These are phyloP conservation scores for Pollenia amentaria DNA, from an alignment of 2,888 invertebrate genomes.

Conservation along the genomic window DNA sequence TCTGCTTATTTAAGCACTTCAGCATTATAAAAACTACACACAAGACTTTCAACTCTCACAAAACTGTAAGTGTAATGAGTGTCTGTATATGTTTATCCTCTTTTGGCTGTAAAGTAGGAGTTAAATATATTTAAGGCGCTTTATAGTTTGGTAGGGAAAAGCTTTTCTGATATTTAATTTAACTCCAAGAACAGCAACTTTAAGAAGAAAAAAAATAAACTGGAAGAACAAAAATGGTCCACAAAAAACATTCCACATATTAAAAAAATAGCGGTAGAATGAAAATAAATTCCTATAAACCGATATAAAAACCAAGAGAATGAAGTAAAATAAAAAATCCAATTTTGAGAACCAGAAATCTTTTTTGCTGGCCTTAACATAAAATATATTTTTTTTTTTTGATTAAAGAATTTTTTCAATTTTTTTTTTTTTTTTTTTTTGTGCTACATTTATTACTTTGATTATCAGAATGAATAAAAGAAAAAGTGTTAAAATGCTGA, in stretches of 20 bases:
- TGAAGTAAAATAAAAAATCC: neutral
- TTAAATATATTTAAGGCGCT: neutral
- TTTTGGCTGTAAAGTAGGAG: neutral
- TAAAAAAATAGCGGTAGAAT: neutral
- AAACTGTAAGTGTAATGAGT: neutral
- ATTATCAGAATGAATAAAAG: too few species aligned
- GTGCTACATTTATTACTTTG: neutral
- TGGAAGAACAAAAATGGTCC: conserved; percentile 4
- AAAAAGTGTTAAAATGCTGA: too few species aligned
- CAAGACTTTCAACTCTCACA: neutral
- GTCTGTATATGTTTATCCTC: neutral
- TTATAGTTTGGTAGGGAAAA: neutral
- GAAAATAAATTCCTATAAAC: neutral
- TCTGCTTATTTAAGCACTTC: conserved; percentile 11
- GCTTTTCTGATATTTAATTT: neutral
- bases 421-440: too few species aligned
- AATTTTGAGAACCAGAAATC: neutral
- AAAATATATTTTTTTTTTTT: neutral
- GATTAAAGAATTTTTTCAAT: neutral
- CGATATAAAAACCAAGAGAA: neutral
- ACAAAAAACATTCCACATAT: neutral
- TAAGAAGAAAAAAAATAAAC: neutral
- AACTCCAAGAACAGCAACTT: neutral
- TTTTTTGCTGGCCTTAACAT: neutral
- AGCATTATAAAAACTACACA: neutral